Evolutionary conservation across 2,888 invertebrate species (phyloP), one percentile per base, ranked within the genome.

Genomic region (Thereva nobilitata): DNA sequence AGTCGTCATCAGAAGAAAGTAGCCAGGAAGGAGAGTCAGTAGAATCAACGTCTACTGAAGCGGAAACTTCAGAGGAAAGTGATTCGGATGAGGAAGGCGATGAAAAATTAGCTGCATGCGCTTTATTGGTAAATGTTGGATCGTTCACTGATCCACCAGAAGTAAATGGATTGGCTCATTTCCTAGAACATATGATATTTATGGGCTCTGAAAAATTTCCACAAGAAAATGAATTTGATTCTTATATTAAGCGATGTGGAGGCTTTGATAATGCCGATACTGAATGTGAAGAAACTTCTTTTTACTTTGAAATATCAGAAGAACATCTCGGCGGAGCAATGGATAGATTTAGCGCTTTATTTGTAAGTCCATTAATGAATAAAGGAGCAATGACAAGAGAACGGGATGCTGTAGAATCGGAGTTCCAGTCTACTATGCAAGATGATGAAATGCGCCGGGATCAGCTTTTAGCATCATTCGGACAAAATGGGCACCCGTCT

Each of bases 131-230:
- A 8, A 88, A 89, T 34, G 91, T 90, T 23, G 93, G 93, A 0
- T 85, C 84, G 74, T 93, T 91, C 80, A 89, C 89, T 74, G 92
- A 93, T 80, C 92, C 92, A 0, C 79, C 83, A 5, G 84, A 85
- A 74, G 87, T 92, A 65, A 91, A 89, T 72, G 93, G 93, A 0
- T 79, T 93, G 77, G 91, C 93, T 0, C 93, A 93, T 78, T 93
- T 93, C 77, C 83, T 93, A 3, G 93, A 93, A 75, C 93, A 93
- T 78, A 93, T 96, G 95, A 81, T 96, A 34, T 96, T 95, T 76
- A 95, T 95, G 95, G 96, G 95, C 41, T 94, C 93, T 72, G 86
- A 90, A 75, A 95, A 93, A 77, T 95, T 89, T 78, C 93, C 91
- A 6, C 84, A 87, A 76, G 95, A 95, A 82, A 93, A 93, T 78